Evolutionary conservation across 2,888 invertebrate genomes (phyloP).

Genomic region (Zhuqinia jingwanae): DNA sequence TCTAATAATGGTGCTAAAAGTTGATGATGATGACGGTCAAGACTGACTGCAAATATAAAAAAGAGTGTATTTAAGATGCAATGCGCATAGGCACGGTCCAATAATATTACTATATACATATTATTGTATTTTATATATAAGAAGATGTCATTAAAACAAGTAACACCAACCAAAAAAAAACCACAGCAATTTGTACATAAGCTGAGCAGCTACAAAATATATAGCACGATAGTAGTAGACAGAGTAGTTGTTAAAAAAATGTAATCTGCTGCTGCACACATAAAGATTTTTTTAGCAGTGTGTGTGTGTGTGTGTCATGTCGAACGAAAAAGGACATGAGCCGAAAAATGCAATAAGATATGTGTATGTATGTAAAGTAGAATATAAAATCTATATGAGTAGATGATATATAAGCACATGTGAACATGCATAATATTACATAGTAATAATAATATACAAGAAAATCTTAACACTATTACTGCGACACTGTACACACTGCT

Average conservation of each 20-base stretch:
- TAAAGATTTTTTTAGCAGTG: too few relatives aligned
- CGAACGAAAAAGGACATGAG: too few relatives aligned
- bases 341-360: too few relatives aligned
- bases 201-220: too few relatives aligned
- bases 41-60: slow-evolving; percentile 48
- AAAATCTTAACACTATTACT: slow-evolving; percentile 15
- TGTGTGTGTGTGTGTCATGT: too few relatives aligned
- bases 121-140: neutral
- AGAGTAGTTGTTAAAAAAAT: too few relatives aligned
- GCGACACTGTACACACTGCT: slow-evolving; percentile 18
- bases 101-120: slow-evolving; percentile 15
- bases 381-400: too few relatives aligned
- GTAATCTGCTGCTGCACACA: too few relatives aligned
- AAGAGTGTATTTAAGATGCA: neutral
- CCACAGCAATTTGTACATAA: slow-evolving; percentile 6
- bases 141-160: neutral
- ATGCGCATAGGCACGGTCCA: slow-evolving; percentile 34
- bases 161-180: neutral
- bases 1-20: slow-evolving; percentile 20
- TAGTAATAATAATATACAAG: neutral
- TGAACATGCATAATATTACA: too few relatives aligned
- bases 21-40: slow-evolving; percentile 42
- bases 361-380: too few relatives aligned
- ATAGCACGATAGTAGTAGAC: too few relatives aligned
- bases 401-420: too few relatives aligned